phyloP scores from a whole-genome alignment of 2,888 invertebrate genomes.

The Drosophila nigricruria region DNA sequence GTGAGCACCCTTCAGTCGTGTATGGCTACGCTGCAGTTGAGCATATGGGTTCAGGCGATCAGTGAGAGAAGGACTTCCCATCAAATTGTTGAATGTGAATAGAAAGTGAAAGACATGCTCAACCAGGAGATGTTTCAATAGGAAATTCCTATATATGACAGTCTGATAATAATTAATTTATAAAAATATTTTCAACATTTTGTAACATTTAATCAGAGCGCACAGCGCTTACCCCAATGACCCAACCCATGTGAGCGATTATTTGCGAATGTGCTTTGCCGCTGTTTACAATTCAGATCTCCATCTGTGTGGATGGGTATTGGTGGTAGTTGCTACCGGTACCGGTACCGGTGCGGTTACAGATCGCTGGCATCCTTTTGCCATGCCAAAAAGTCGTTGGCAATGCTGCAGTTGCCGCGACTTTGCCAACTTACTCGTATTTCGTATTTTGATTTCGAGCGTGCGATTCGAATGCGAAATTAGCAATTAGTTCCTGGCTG shows the following conservation, averaged over 20 bases:
- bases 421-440: slow-evolving; percentile 60
- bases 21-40: background rate
- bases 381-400: slow-evolving; percentile 27
- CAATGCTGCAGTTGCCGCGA: slow-evolving; percentile 15
- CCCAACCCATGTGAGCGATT: background rate
- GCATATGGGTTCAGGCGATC: slow-evolving; percentile 36
- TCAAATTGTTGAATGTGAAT: background rate
- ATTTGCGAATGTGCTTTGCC: slow-evolving; percentile 16
- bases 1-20: slow-evolving; percentile 53
- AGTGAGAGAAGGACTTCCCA: background rate
- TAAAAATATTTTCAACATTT: too few relatives aligned
- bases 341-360: slow-evolving; percentile 15
- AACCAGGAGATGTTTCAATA: background rate
- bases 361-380: slow-evolving; percentile 43
- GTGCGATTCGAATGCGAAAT: slow-evolving; percentile 77
- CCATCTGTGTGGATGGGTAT: slow-evolving; percentile 47
- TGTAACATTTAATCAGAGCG: background rate
- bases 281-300: slow-evolving; percentile 55
- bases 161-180: background rate
- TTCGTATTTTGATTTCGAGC: slow-evolving; percentile 61
- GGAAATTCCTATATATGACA: background rate
- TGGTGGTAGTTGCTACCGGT: slow-evolving; percentile 4
- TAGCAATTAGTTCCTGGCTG: slow-evolving; percentile 69
- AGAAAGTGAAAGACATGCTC: background rate
- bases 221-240: background rate